Percentiles rank a stretch among this genome's conserved stretches.
Evolutionary conservation across 1,140 invertebrate species (phyloP).

Genomic region (Drosophila punjabiensis): DNA sequence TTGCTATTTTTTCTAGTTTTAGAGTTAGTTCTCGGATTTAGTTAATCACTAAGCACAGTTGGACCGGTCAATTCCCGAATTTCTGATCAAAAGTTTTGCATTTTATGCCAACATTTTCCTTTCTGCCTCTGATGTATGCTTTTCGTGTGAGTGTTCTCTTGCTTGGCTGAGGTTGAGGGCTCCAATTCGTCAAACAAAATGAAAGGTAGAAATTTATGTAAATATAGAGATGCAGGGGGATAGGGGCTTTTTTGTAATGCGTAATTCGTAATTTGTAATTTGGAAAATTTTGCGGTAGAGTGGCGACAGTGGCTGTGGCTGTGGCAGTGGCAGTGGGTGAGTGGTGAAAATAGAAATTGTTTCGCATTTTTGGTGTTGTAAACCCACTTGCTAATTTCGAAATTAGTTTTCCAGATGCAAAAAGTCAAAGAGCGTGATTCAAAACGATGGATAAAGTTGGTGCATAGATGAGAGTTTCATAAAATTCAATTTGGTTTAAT

Average conservation of each 20-base stretch:
- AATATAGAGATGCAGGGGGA: constrained; percentile 21
- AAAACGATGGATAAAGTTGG: constrained; percentile 62
- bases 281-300: constrained; percentile 29
- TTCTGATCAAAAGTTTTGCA: constrained; percentile 69
- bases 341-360: constrained; percentile 39
- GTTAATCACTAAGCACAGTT: constrained; percentile 19
- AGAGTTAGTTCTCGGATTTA: constrained; percentile 13
- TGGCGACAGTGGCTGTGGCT: constrained; percentile 4
- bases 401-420: constrained; percentile 53
- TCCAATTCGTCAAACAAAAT: constrained; percentile 38
- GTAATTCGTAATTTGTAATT: constrained; percentile 26
- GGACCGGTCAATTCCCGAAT: constrained; percentile 45
- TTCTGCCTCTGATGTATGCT: constrained; percentile 40
- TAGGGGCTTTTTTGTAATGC: constrained; percentile 2
- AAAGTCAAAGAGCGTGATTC: constrained; percentile 62
- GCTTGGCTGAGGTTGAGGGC: constrained; percentile 1
- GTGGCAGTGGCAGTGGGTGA: not conserved
- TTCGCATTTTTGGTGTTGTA: constrained; percentile 37
- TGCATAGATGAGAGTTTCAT: constrained; percentile 49
- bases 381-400: constrained; percentile 45
- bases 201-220: constrained; percentile 29
- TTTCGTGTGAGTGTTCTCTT: constrained; percentile 19
- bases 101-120: constrained; percentile 84
- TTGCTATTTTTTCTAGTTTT: constrained; percentile 12
- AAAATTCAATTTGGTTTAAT: constrained; percentile 44